phyloP scores from a whole-genome alignment of 1,140 invertebrate genomes.

The Coenobita brevimanus region DNA sequence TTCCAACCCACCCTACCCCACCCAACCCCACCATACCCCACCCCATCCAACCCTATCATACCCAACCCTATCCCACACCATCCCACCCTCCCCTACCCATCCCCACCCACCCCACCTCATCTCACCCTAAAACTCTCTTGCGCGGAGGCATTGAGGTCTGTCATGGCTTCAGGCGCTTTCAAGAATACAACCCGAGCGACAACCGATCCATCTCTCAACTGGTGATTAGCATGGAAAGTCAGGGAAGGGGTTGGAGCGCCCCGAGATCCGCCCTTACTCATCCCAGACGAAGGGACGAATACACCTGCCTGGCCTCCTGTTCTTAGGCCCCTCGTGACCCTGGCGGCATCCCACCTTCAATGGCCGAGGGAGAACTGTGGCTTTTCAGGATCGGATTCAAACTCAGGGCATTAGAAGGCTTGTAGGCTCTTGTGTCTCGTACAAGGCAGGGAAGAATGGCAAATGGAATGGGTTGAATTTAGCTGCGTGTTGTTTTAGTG shows the following conservation, averaged over 20 bases:
- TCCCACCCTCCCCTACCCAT: neutral
- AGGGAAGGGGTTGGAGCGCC: neutral
- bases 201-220: slow-evolving; percentile 41
- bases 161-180: slow-evolving; percentile 25
- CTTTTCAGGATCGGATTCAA: slow-evolving; percentile 31
- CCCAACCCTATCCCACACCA: neutral
- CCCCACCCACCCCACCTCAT: neutral
- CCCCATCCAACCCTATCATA: too few species aligned
- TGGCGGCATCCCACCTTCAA: neutral
- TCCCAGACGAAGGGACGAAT: neutral
- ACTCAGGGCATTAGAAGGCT: neutral
- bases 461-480: too few species aligned
- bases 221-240: slow-evolving; percentile 42
- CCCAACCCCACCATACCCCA: too few species aligned
- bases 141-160: neutral
- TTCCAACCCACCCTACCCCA: too few species aligned
- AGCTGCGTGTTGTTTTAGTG: too few species aligned
- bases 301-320: neutral
- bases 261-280: slow-evolving; percentile 23
- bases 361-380: slow-evolving; percentile 9
- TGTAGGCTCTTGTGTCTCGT: too few species aligned
- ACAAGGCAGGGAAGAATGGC: too few species aligned
- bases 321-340: slow-evolving; percentile 10
- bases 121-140: neutral
- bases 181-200: slow-evolving; percentile 34